A percentile compares a stretch with the other conserved stretches of the same genome.
Evolutionary conservation across 2,113 vertebrate species (phyloP).

Genomic region (Chloebia gouldiae): DNA sequence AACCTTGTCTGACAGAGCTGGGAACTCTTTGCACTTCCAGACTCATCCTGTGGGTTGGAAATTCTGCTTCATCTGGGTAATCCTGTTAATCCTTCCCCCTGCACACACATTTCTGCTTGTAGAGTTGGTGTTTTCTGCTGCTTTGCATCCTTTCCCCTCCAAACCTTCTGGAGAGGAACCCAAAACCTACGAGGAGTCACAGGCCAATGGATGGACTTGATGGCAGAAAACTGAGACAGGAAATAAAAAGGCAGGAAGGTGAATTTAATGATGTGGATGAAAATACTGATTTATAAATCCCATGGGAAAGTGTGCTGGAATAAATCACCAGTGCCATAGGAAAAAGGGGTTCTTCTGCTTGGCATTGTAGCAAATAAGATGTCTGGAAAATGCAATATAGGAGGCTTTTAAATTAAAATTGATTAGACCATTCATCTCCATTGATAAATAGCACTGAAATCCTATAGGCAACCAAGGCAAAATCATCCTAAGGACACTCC

Average conservation of each 20-base stretch:
- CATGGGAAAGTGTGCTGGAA: background rate
- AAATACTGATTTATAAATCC: background rate
- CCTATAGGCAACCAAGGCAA: background rate
- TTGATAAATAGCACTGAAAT: conserved; percentile 8
- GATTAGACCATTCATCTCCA: conserved; percentile 7
- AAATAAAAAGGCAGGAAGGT: background rate
- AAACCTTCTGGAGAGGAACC: background rate
- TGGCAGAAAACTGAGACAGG: background rate
- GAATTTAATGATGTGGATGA: background rate
- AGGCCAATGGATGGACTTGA: background rate
- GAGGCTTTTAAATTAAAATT: conserved; percentile 41
- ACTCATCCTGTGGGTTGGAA: background rate
- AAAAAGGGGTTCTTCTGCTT: background rate
- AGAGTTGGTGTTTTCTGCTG: background rate
- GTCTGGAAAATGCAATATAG: background rate
- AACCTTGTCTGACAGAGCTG: background rate
- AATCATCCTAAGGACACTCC: background rate
- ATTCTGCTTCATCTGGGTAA: background rate
- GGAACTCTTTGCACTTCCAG: background rate
- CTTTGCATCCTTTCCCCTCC: background rate
- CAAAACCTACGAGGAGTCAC: background rate
- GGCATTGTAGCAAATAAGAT: conserved; percentile 4
- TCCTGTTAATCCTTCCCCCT: background rate
- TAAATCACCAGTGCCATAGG: background rate
- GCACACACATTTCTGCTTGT: background rate